Evolutionary conservation across 2,113 vertebrate genomes (phyloP).

Genomic region (Leucoraja erinaceus): DNA sequence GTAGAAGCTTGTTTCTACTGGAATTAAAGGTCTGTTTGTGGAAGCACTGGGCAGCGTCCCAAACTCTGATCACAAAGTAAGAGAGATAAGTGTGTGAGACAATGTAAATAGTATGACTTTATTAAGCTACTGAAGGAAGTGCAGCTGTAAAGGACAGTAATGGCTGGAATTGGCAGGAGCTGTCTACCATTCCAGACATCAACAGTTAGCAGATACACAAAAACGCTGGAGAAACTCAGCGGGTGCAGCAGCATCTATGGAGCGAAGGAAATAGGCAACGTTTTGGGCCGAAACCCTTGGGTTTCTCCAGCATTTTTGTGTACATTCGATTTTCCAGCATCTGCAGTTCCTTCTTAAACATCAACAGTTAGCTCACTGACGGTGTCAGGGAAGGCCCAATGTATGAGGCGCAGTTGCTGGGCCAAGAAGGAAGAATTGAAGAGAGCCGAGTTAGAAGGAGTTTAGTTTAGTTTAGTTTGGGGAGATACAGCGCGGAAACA

Average conservation of each 20-base stretch:
- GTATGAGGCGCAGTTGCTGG: not conserved
- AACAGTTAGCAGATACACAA: too few species aligned
- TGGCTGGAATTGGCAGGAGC: not conserved
- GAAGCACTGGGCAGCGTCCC: not conserved
- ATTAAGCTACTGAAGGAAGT: not conserved
- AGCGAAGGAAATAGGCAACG: too few species aligned
- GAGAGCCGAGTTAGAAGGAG: not conserved
- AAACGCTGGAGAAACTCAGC: too few species aligned
- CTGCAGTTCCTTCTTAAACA: too few species aligned
- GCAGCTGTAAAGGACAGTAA: not conserved
- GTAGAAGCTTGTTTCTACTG: not conserved
- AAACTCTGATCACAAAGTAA: not conserved
- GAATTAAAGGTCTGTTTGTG: conserved; percentile 6
- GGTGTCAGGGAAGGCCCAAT: not conserved
- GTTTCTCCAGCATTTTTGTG: too few species aligned
- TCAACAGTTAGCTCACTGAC: not conserved
- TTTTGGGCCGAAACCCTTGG: too few species aligned
- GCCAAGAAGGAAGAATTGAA: not conserved
- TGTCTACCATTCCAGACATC: not conserved
- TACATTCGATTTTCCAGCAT: too few species aligned
- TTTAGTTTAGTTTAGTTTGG: too few species aligned
- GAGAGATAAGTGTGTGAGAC: not conserved
- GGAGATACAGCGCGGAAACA: too few species aligned
- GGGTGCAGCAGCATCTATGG: too few species aligned
- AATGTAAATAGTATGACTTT: conserved; percentile 13